phyloP scores from a whole-genome alignment of 1,140 invertebrate genomes.

The Sipha flava region DNA sequence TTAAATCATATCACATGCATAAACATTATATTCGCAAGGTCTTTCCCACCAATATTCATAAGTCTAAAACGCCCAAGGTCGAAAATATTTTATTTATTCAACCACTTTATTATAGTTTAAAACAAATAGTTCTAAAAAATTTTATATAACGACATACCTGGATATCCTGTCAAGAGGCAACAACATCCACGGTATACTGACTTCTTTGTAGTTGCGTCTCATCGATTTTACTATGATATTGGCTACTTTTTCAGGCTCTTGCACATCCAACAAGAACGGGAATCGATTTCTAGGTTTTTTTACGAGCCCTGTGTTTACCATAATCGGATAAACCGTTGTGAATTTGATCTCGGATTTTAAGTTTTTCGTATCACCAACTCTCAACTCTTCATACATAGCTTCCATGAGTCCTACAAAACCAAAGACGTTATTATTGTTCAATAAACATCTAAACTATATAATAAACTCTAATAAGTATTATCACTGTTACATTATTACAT shows the following conservation, averaged over 20 bases:
- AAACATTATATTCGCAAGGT: no score
- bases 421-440: neutral
- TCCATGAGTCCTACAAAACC: conserved; percentile 56
- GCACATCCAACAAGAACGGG: conserved; percentile 55
- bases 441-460: no score
- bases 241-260: conserved; percentile 56
- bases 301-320: conserved; percentile 73
- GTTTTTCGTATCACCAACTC: conserved; percentile 44
- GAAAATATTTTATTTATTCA: no score
- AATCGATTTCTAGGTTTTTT: conserved; percentile 66
- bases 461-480: no score
- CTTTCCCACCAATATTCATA: no score
- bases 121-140: no score
- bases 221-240: conserved; percentile 57
- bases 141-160: no score
- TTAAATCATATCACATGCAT: no score
- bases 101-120: no score
- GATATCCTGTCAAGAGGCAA: conserved; percentile 42
- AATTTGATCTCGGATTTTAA: conserved; percentile 51
- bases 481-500: no score
- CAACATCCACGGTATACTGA: conserved; percentile 48
- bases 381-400: conserved; percentile 60
- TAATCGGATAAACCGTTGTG: conserved; percentile 72
- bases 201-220: conserved; percentile 48
- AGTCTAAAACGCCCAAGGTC: no score